Evolutionary conservation across 2,888 invertebrate genomes (phyloP).

Genomic region (Dicyrtoma fusca): DNA sequence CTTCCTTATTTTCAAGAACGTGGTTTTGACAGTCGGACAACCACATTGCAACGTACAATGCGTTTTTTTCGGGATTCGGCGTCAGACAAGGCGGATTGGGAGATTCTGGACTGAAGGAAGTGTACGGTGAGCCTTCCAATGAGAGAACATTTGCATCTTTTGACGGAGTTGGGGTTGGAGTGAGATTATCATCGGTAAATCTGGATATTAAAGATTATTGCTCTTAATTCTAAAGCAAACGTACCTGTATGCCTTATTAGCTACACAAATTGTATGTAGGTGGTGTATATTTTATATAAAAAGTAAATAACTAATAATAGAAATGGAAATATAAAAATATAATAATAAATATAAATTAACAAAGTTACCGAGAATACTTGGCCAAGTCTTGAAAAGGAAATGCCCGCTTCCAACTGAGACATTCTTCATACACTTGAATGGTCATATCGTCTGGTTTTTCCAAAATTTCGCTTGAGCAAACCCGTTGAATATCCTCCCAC

Average conservation of each 20-base stretch:
- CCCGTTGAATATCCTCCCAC: slow-evolving; percentile 52
- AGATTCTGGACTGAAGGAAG: slow-evolving; percentile 18
- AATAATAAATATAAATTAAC: no score
- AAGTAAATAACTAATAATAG: no score
- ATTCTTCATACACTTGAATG: slow-evolving; percentile 46
- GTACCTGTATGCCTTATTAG: no score
- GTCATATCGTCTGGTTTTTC: slow-evolving; percentile 49
- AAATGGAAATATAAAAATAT: no score
- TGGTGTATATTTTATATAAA: no score
- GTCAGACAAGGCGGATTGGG: slow-evolving; percentile 25
- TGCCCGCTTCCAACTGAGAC: slow-evolving; percentile 51
- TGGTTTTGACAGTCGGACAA: slow-evolving; percentile 21
- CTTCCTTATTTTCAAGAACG: background rate
- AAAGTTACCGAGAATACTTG: slow-evolving; percentile 47
- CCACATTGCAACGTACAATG: slow-evolving; percentile 28
- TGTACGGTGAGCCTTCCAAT: no score
- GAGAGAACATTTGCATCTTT: no score
- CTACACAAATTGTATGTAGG: no score
- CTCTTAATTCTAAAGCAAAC: no score
- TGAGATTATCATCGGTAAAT: slow-evolving; percentile 25
- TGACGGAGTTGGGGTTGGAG: slow-evolving; percentile 27
- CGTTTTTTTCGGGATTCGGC: slow-evolving; percentile 37
- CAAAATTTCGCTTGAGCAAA: slow-evolving; percentile 39
- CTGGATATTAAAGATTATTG: no score
- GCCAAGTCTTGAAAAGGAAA: slow-evolving; percentile 48